Percentiles rank a stretch among this genome's conserved stretches.
These are phyloP conservation scores for Lipophrys pholis DNA, from an alignment of 2,113 vertebrate species.

Conservation along the genomic window DNA sequence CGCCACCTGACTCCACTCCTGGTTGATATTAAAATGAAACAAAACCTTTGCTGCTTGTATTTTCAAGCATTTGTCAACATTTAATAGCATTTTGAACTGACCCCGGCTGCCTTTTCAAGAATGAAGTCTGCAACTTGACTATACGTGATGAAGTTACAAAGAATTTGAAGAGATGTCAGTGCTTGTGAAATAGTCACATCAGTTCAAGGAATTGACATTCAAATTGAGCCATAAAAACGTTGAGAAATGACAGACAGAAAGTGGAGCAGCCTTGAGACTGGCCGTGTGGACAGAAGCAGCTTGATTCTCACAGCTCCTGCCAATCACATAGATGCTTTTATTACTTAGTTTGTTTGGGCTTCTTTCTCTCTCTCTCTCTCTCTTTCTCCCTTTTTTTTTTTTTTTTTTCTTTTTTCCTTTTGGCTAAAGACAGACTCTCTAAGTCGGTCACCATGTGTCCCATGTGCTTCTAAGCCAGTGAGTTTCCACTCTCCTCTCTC, in stretches of 20 bases:
- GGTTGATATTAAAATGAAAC: slow-evolving; percentile 67
- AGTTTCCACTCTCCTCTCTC: slow-evolving; percentile 53
- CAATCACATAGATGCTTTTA: slow-evolving; percentile 26
- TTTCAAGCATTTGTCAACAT: slow-evolving; percentile 59
- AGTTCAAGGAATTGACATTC: slow-evolving; percentile 21
- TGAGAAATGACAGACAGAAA: slow-evolving; percentile 19
- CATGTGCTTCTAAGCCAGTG: slow-evolving; percentile 28
- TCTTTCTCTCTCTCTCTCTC: background rate
- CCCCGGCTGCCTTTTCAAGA: slow-evolving; percentile 13
- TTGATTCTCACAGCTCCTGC: background rate
- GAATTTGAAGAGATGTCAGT: slow-evolving; percentile 28
- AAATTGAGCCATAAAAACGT: background rate
- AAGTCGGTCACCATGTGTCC: slow-evolving; percentile 49
- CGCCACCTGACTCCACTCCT: slow-evolving; percentile 63
- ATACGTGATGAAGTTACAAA: slow-evolving; percentile 21
- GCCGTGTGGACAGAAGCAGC: background rate
- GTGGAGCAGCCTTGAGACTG: background rate
- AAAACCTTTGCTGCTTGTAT: slow-evolving; percentile 48
- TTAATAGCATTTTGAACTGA: slow-evolving; percentile 49
- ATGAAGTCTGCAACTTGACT: background rate
- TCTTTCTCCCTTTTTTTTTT: too few relatives aligned
- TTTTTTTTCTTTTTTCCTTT: background rate
- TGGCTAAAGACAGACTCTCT: slow-evolving; percentile 19
- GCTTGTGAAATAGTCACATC: slow-evolving; percentile 28
- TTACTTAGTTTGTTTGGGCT: slow-evolving; percentile 5